Evolutionary conservation across 2,113 vertebrate species (phyloP), one percentile per base, ranked within the genome.

Genomic region (Syngnathus floridae): DNA sequence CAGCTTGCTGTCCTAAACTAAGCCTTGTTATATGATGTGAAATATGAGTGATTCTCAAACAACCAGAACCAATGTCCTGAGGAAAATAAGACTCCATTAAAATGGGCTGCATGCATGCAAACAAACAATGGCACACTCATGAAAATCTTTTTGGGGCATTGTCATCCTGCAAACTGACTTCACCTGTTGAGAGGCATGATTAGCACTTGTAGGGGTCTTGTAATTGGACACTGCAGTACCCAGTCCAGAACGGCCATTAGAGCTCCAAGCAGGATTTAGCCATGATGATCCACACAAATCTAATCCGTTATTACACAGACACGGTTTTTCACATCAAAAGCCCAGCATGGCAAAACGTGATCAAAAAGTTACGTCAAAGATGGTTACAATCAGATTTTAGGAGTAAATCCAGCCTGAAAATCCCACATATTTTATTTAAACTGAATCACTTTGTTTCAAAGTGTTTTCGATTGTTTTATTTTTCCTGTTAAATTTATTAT

Each of bases 211-310:
- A 59, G 60, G 54, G 66, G 68, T 66, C 58, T 41, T 41, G 69
- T 79, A 84, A 79, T 72, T 80, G 79, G 65, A 58, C 66, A 70
- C 74, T 38, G 48, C 54, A 60, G 65, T 72, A 71, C 65, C 61
- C 58, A 62, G 64, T 61, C 56, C 43, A 65, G 72, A 51, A 74
- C 67, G 70, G 70, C 72, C 57, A 61, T 74, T 67, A 69, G 63
- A 41, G 64, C 72, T 74, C 10, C 17, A 38, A 66, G 68, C 66
- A 62, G 48, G 67, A 75, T 79, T 75, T 79, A 69, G 66, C 58
- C 64, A 62, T 54, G 56, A 74, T 56, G 62, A 66, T 59, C 70
- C 66, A 76, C 41, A 75, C 64, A 74, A 77, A 85, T 80, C 66
- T 49, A 63, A 66, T 70, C 21, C 56, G 48, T 43, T 43, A 17